These are phyloP conservation scores for Hydriomena furcata DNA, from an alignment of 2,888 invertebrate species.

Conservation along the genomic window DNA sequence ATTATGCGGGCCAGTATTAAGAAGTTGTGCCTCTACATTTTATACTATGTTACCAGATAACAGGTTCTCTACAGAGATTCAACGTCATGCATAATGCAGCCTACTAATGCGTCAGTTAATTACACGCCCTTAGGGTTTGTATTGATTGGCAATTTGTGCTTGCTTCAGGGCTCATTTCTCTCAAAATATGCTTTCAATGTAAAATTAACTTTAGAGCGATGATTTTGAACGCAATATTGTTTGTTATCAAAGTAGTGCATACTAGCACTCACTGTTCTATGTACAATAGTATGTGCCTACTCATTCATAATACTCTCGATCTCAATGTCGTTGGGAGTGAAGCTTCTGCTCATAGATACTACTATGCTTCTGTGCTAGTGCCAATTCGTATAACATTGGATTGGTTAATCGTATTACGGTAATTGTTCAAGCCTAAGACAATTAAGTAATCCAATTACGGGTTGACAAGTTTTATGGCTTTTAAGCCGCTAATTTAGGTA, in stretches of 20 bases:
- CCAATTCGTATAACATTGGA: constrained; percentile 56
- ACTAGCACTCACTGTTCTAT: too few relatives aligned
- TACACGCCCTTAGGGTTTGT: constrained; percentile 64
- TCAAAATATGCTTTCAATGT: neutral
- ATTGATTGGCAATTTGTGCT: constrained; percentile 68
- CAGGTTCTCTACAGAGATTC: constrained; percentile 53
- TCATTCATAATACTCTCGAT: too few relatives aligned
- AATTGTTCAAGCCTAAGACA: constrained; percentile 52
- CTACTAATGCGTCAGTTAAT: constrained; percentile 71
- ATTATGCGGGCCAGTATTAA: too few relatives aligned
- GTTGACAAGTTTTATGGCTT: constrained; percentile 50
- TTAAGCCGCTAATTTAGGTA: constrained; percentile 43
- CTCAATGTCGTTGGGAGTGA: neutral
- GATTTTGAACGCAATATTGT: neutral
- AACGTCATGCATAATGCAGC: constrained; percentile 70
- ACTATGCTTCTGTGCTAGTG: constrained; percentile 25
- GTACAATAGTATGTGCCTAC: too few relatives aligned
- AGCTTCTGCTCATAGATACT: neutral
- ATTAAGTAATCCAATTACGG: constrained; percentile 55
- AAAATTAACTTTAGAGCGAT: constrained; percentile 1
- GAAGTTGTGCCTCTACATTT: neutral
- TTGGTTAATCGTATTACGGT: constrained; percentile 59
- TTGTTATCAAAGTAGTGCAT: neutral
- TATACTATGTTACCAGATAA: constrained; percentile 11
- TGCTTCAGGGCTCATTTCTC: neutral